phyloP scores from a whole-genome alignment of 2,888 invertebrate genomes.

The Bimastos eiseni region DNA sequence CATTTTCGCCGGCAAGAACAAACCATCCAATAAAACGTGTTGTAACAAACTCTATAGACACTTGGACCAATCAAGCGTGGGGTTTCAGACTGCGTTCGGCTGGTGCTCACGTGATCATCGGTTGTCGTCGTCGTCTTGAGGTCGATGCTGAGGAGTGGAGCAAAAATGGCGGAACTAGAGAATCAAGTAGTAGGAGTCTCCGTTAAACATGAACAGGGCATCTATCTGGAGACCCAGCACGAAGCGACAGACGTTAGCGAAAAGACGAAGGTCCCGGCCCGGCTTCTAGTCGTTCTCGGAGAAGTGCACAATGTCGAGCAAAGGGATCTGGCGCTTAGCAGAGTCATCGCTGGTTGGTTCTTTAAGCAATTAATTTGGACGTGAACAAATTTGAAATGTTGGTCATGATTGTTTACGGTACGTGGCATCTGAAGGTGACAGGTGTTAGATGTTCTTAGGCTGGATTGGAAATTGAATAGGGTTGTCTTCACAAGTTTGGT shows the following conservation, averaged over 20 bases:
- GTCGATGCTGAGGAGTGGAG: slow-evolving; percentile 1
- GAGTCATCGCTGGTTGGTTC: slow-evolving; percentile 15
- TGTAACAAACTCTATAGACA: not conserved
- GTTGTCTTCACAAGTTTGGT: not conserved
- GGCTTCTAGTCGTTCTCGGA: not conserved
- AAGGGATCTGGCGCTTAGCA: not conserved
- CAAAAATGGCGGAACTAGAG: not conserved
- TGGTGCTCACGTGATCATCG: not conserved
- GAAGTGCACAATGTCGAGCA: not conserved
- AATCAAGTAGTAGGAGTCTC: not conserved
- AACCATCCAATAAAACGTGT: not conserved
- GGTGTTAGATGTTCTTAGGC: not conserved
- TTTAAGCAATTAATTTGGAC: not conserved
- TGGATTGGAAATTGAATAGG: not conserved
- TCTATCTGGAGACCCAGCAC: not conserved
- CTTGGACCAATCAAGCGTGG: not conserved
- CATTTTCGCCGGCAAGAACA: slow-evolving; percentile 7
- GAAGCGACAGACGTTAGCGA: not conserved
- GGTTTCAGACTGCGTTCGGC: not conserved
- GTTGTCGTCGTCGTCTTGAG: not conserved
- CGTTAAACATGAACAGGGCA: not conserved
- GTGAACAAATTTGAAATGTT: not conserved
- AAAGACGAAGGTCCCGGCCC: not conserved
- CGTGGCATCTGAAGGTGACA: slow-evolving; percentile 13
- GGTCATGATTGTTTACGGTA: not conserved